Percentiles rank a stretch among this genome's conserved stretches.
These are phyloP conservation scores for Desmophyllum pertusum DNA, from an alignment of 92 coral and sea anemone species.

Conservation along the genomic window DNA sequence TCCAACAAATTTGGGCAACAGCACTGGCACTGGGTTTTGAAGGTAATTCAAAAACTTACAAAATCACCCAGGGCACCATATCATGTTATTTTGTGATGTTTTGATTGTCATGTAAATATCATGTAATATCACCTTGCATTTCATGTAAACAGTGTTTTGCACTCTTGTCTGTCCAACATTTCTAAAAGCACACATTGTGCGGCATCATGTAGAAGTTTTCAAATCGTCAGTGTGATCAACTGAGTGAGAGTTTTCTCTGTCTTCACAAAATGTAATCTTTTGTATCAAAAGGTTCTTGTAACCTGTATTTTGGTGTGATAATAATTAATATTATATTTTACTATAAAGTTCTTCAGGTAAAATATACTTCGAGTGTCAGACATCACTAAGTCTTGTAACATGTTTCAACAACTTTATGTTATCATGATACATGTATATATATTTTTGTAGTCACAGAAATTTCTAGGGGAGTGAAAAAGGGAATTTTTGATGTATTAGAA, in stretches of 20 bases:
- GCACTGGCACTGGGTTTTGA: too few species aligned
- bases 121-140: background rate
- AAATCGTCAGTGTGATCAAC: background rate
- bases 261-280: conserved; percentile 36
- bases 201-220: background rate
- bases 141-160: too few species aligned
- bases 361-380: background rate
- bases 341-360: conserved; percentile 3
- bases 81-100: too few species aligned
- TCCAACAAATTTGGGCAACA: too few species aligned
- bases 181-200: background rate
- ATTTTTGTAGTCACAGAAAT: too few species aligned
- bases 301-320: conserved; percentile 49
- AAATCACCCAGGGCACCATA: too few species aligned
- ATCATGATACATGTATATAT: background rate
- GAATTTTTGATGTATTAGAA: background rate
- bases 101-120: background rate
- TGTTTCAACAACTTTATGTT: background rate
- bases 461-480: background rate
- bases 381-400: background rate
- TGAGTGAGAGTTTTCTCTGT: conserved; percentile 21
- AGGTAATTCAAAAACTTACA: too few species aligned
- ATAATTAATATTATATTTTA: background rate
- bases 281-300: conserved; percentile 58
- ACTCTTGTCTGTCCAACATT: background rate